A percentile compares a stretch with the other conserved stretches of the same genome.
These are phyloP conservation scores for Tholera decimalis DNA, from an alignment of 2,888 invertebrate genomes.

Conservation along the genomic window DNA sequence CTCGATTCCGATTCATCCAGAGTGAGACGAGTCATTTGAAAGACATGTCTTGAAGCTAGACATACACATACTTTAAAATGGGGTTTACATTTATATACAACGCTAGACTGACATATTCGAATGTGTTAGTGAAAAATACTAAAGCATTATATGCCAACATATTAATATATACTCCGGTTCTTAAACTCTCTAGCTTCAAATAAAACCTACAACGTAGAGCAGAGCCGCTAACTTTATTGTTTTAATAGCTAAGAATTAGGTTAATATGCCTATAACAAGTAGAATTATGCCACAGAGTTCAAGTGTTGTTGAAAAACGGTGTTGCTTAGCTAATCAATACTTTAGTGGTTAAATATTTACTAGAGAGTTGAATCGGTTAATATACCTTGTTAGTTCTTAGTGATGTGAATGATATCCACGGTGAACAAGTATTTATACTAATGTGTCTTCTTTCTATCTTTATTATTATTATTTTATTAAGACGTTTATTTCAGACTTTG, in stretches of 20 bases:
- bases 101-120: neutral
- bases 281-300: slow-evolving; percentile 19
- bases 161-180: neutral
- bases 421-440: too few relatives aligned
- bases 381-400: neutral
- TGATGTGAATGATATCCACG: neutral
- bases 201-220: slow-evolving; percentile 12
- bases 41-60: too few relatives aligned
- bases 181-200: slow-evolving; percentile 9
- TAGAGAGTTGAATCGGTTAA: neutral
- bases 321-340: slow-evolving; percentile 41
- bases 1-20: too few relatives aligned
- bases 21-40: too few relatives aligned
- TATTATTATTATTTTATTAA: neutral
- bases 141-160: neutral
- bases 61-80: neutral
- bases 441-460: neutral
- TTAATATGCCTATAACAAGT: slow-evolving; percentile 51
- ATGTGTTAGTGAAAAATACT: neutral
- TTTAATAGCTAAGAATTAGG: slow-evolving; percentile 45
- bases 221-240: slow-evolving; percentile 31
- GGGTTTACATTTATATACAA: neutral
- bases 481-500: neutral
- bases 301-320: slow-evolving; percentile 34
- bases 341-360: slow-evolving; percentile 11